Percentiles rank a stretch among this genome's conserved stretches.
Evolutionary conservation across 1,140 invertebrate species (phyloP).

Genomic region (Papilio polyxenes): DNA sequence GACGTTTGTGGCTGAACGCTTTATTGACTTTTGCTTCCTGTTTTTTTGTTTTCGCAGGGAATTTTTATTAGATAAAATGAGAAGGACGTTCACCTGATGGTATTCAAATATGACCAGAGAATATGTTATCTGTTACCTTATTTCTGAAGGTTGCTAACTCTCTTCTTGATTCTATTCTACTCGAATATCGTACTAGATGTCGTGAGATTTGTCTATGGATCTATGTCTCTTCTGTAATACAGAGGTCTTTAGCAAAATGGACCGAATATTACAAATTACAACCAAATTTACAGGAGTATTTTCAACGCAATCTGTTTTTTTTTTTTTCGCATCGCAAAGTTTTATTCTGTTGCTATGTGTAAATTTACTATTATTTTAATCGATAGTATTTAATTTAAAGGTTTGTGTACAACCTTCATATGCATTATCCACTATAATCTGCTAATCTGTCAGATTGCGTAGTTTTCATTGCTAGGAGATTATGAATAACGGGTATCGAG

Average conservation of each 20-base stretch:
- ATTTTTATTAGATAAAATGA: not conserved
- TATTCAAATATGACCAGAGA: not conserved
- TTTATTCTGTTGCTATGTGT: not conserved
- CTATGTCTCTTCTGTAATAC: too few relatives aligned
- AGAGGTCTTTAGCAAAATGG: too few relatives aligned
- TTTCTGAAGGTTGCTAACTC: too few relatives aligned
- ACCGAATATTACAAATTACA: too few relatives aligned
- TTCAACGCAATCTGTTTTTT: not conserved
- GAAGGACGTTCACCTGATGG: not conserved
- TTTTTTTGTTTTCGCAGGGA: conserved; percentile 21
- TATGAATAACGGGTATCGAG: not conserved
- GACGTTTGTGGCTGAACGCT: conserved; percentile 29
- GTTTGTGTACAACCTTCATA: not conserved
- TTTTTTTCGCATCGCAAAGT: too few relatives aligned
- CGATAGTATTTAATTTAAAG: not conserved
- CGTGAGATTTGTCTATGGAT: too few relatives aligned
- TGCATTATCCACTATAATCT: not conserved
- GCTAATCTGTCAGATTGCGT: not conserved
- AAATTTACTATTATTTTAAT: not conserved
- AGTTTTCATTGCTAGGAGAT: conserved; percentile 3
- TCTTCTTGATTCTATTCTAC: too few relatives aligned
- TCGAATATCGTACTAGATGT: too few relatives aligned
- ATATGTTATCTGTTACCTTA: not conserved
- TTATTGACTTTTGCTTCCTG: conserved; percentile 24
- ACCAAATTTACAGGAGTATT: too few relatives aligned